Evolutionary conservation across 2,888 invertebrate species (phyloP).

Genomic region (Ormyrus thymus): DNA sequence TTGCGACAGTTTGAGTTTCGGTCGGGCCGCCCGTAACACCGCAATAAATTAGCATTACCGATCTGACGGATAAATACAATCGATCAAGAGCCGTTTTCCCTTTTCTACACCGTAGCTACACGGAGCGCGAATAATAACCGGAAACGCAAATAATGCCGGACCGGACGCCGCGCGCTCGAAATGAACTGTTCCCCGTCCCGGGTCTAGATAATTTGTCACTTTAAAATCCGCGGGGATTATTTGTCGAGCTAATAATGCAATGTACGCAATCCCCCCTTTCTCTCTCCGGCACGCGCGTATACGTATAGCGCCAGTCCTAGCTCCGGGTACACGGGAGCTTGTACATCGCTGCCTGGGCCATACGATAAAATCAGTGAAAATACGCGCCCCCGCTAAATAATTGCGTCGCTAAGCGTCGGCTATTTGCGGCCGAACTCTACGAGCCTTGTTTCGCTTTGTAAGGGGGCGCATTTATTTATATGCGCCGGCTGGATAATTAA

Average conservation of each 20-base stretch:
- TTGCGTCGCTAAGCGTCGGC: conserved; percentile 55
- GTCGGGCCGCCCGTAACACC: conserved; percentile 15
- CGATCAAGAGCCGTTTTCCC: conserved; percentile 49
- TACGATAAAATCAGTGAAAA: conserved; percentile 70
- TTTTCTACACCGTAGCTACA: background rate
- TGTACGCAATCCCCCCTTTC: too few species aligned
- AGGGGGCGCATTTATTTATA: too few species aligned
- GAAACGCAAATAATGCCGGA: conserved; percentile 61
- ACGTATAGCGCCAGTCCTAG: too few species aligned
- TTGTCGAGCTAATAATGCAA: conserved; percentile 71
- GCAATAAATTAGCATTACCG: conserved; percentile 40
- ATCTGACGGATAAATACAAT: conserved; percentile 52
- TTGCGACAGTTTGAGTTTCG: conserved; percentile 11
- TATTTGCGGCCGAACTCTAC: conserved; percentile 51
- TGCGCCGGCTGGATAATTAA: too few species aligned
- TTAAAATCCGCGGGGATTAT: conserved; percentile 71
- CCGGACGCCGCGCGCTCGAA: conserved; percentile 62
- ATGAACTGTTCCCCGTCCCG: conserved; percentile 66
- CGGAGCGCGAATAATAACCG: conserved; percentile 43
- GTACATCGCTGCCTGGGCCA: conserved; percentile 53
- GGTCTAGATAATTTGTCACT: conserved; percentile 70
- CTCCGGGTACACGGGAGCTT: conserved; percentile 60
- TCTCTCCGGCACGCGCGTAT: too few species aligned
- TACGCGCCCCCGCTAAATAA: conserved; percentile 61
- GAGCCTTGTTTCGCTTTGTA: too few species aligned